Conservation (phyloP, 1,140 invertebrate genomes). For the Leptinotarsa undecemlineata region DNA sequence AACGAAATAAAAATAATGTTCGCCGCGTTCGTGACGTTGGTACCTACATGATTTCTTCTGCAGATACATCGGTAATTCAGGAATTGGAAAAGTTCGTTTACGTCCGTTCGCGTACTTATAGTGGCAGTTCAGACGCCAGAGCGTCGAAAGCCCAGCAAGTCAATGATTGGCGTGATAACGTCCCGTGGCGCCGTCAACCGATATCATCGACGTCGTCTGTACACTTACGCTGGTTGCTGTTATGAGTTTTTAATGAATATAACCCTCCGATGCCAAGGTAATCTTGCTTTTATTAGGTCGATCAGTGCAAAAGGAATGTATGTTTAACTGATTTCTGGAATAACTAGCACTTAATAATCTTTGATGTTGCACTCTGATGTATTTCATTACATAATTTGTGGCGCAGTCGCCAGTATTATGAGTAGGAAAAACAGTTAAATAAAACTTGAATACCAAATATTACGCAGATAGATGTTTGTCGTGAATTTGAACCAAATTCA, state of each 20-base stretch:
- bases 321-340: neutral
- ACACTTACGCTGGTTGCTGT: constrained; percentile 33
- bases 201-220: constrained; percentile 42
- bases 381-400: no score
- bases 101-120: neutral
- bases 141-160: constrained; percentile 34
- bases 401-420: no score
- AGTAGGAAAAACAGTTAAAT: no score
- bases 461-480: no score
- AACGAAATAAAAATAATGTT: no score
- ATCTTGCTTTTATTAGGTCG: constrained; percentile 39
- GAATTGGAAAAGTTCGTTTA: neutral
- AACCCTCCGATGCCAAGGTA: constrained; percentile 30
- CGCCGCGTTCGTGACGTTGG: no score
- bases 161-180: constrained; percentile 41
- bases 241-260: constrained; percentile 46
- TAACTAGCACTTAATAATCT: no score
- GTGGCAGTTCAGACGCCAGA: constrained; percentile 31
- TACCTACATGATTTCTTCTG: no score
- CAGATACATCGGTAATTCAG: neutral
- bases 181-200: constrained; percentile 38
- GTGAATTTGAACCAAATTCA: no score
- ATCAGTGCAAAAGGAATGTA: neutral
- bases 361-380: no score
- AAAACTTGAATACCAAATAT: no score